phyloP scores from a whole-genome alignment of 2,113 vertebrate species.

The Oostethus manadensis region DNA sequence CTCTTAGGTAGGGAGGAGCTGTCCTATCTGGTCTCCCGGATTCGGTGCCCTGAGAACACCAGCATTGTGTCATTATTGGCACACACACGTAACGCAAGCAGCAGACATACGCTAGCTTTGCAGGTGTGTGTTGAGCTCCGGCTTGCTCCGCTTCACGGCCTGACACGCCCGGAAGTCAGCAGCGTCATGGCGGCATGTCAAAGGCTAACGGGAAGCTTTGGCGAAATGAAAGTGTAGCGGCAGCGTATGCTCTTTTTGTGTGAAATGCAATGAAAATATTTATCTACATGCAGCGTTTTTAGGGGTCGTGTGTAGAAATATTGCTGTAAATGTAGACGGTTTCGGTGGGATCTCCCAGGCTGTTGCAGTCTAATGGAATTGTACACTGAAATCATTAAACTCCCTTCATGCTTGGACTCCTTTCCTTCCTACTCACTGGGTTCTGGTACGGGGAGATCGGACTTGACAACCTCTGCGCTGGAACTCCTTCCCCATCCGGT shows the following conservation, averaged over 20 bases:
- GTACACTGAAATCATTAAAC: constrained; percentile 45
- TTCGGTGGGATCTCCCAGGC: constrained; percentile 40
- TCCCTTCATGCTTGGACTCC: constrained; percentile 43
- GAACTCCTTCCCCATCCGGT: too few relatives aligned
- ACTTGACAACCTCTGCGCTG: too few relatives aligned
- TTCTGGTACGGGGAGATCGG: too few relatives aligned
- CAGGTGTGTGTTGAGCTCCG: constrained; percentile 26
- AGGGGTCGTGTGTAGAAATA: constrained; percentile 51
- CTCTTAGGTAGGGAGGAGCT: too few relatives aligned
- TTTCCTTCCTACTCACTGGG: too few relatives aligned
- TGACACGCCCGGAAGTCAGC: constrained; percentile 26
- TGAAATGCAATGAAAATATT: constrained; percentile 74
- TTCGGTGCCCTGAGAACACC: constrained; percentile 19
- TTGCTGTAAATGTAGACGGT: constrained; percentile 57
- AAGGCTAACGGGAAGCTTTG: constrained; percentile 35
- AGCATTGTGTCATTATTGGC: constrained; percentile 37
- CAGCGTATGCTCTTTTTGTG: constrained; percentile 68
- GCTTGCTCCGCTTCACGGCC: constrained; percentile 41
- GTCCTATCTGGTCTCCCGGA: too few relatives aligned
- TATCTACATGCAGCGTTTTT: constrained; percentile 59
- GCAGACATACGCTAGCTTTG: constrained; percentile 24
- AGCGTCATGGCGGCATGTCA: constrained; percentile 29
- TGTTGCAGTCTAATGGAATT: constrained; percentile 43
- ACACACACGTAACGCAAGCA: constrained; percentile 43
- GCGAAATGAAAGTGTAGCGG: constrained; percentile 69